These are phyloP conservation scores for Merodon equestris DNA, from an alignment of 2,888 invertebrate species.

Conservation along the genomic window DNA sequence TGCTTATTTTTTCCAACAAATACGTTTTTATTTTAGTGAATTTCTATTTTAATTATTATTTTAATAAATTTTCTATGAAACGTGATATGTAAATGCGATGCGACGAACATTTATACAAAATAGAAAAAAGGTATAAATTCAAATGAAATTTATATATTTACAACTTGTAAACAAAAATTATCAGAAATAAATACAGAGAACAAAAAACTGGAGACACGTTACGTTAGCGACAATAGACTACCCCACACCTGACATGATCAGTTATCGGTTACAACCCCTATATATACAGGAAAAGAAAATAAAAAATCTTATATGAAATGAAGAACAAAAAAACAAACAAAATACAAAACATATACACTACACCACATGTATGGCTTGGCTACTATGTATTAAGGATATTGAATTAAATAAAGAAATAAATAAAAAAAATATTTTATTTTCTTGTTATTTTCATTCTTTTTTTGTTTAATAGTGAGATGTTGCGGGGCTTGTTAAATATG, in stretches of 20 bases:
- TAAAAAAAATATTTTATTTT: not conserved
- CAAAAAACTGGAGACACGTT: not conserved
- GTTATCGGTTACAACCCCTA: conserved; percentile 59
- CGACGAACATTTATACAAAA: conserved; percentile 59
- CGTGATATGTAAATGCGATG: conserved; percentile 67
- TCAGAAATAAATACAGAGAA: conserved; percentile 21
- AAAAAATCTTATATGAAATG: not conserved
- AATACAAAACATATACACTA: conserved; percentile 59
- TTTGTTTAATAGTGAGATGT: too few relatives aligned
- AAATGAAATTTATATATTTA: conserved; percentile 60
- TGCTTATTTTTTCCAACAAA: not conserved
- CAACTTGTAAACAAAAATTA: conserved; percentile 51
- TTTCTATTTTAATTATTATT: conserved; percentile 17
- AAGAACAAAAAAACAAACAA: conserved; percentile 29
- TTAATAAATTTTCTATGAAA: conserved; percentile 48
- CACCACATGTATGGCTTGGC: conserved; percentile 66
- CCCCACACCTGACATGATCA: conserved; percentile 27
- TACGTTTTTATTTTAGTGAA: conserved; percentile 11
- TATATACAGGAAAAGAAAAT: conserved; percentile 24
- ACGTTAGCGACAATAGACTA: conserved; percentile 12
- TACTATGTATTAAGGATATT: conserved; percentile 64
- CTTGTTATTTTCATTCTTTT: not conserved
- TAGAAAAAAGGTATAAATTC: conserved; percentile 21
- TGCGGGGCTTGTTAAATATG: too few relatives aligned
- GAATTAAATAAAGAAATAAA: conserved; percentile 59